phyloP scores from a whole-genome alignment of 2,888 invertebrate genomes.

The Oeneis ivallda region DNA sequence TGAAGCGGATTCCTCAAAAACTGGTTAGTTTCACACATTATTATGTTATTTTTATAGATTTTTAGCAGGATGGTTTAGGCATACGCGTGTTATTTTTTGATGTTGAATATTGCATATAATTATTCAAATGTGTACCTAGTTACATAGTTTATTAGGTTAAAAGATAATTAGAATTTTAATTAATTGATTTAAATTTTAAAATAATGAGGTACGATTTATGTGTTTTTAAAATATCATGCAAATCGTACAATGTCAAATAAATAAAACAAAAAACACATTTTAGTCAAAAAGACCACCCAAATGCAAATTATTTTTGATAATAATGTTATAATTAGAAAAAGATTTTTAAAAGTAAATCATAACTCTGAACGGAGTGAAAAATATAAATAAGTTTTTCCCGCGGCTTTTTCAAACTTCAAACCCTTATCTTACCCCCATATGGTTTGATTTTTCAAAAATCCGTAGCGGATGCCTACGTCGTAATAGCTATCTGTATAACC shows the following conservation, averaged over 20 bases:
- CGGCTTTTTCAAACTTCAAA: no score
- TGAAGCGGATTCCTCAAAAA: slow-evolving; percentile 22
- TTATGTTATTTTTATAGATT: background rate
- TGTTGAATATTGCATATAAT: background rate
- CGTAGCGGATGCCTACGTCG: no score
- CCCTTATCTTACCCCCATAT: no score
- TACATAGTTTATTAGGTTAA: background rate
- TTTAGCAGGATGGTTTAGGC: background rate
- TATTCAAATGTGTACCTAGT: background rate
- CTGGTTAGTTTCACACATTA: slow-evolving; percentile 26
- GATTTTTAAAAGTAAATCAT: background rate
- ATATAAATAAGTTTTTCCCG: no score
- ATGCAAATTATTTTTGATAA: no score
- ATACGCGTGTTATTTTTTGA: background rate
- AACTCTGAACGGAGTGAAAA: background rate
- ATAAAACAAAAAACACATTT: no score
- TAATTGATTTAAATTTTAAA: background rate
- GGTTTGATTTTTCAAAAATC: no score
- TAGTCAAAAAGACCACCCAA: no score
- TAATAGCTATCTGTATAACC: no score
- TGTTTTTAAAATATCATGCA: no score
- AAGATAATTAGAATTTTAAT: background rate
- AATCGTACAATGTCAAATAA: no score
- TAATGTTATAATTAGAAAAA: background rate
- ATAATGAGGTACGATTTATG: background rate